These are phyloP conservation scores for Lymantria dispar DNA, from an alignment of 2,888 invertebrate species.

Conservation along the genomic window DNA sequence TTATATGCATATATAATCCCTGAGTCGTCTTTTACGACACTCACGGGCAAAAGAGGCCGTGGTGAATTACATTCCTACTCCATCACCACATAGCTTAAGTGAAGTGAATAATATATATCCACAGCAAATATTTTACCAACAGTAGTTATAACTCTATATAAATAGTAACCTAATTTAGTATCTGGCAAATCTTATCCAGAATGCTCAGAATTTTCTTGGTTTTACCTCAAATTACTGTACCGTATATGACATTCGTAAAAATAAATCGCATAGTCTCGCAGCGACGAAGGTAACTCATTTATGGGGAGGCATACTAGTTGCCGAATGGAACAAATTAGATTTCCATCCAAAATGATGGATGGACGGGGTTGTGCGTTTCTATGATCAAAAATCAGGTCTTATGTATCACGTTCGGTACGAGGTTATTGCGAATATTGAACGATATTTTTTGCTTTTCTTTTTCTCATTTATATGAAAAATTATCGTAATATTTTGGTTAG, in stretches of 20 bases:
- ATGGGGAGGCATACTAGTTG: slow-evolving; percentile 50
- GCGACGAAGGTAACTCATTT: slow-evolving; percentile 66
- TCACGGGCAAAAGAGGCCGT: too few species aligned
- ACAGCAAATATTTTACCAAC: too few species aligned
- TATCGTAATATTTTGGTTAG: too few species aligned
- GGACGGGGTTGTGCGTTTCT: slow-evolving; percentile 36
- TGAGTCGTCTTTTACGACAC: too few species aligned
- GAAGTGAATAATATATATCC: too few species aligned
- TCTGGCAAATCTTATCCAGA: not conserved
- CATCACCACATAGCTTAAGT: too few species aligned
- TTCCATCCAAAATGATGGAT: slow-evolving; percentile 74
- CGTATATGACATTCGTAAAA: slow-evolving; percentile 36
- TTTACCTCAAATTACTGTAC: slow-evolving; percentile 4
- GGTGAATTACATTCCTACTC: too few species aligned
- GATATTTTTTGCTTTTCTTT: too few species aligned
- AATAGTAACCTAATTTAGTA: not conserved
- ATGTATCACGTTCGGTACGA: slow-evolving; percentile 9
- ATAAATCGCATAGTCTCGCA: slow-evolving; percentile 59
- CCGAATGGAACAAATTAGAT: slow-evolving; percentile 71
- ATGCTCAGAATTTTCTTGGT: not conserved
- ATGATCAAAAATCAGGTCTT: slow-evolving; percentile 45
- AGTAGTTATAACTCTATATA: too few species aligned
- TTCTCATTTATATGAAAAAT: too few species aligned
- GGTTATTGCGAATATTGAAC: not conserved
- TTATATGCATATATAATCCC: too few species aligned